These are phyloP conservation scores for Styela plicata DNA, from an alignment of 23 tunicate genomes.

Conservation along the genomic window DNA sequence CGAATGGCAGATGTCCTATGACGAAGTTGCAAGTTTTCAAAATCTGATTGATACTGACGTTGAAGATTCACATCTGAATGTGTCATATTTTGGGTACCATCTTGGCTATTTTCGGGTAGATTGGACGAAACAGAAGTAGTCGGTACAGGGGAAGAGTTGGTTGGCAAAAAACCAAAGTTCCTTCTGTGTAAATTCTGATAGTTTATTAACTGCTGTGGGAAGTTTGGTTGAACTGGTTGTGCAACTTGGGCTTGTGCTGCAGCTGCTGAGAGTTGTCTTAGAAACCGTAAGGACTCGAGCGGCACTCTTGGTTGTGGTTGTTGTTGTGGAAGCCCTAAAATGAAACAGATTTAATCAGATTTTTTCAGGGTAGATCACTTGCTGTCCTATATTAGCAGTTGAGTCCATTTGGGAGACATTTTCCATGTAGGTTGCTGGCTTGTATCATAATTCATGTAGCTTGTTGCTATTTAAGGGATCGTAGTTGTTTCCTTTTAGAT, in stretches of 20 bases:
- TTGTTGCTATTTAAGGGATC: too few relatives aligned
- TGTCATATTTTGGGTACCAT: not conserved
- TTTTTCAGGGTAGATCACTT: not conserved
- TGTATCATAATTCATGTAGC: too few relatives aligned
- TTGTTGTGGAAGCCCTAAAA: conserved; percentile 13
- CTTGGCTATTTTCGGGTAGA: not conserved
- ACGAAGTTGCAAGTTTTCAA: not conserved
- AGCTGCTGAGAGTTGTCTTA: not conserved
- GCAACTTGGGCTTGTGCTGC: not conserved
- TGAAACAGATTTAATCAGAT: not conserved
- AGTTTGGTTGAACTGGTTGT: not conserved
- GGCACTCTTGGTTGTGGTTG: not conserved
- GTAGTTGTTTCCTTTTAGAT: too few relatives aligned
- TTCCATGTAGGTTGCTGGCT: too few relatives aligned
- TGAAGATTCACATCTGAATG: not conserved
- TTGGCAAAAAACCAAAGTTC: not conserved
- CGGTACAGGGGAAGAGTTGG: not conserved
- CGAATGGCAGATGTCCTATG: not conserved
- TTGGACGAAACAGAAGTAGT: not conserved
- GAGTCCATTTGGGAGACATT: too few relatives aligned
- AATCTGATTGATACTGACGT: not conserved
- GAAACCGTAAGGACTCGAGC: not conserved
- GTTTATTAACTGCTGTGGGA: not conserved
- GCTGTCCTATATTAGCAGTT: too few relatives aligned
- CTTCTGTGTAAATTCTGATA: too few relatives aligned